Percentiles rank a stretch among this genome's conserved stretches.
Evolutionary conservation across 2,113 vertebrate species (phyloP).

Genomic region (pig (Sus scrofa)): T2T-Sscrofa CM000815.6:103695001-103695500

Average conservation of each 20-base stretch:
- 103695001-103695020: not conserved
- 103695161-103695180: not conserved
- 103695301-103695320: too few relatives aligned
- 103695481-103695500: not conserved
- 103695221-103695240: not conserved
- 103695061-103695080: not conserved
- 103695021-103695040: not conserved
- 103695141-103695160: not conserved
- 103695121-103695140: not conserved
- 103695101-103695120: not conserved
- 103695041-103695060: not conserved
- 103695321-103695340: not conserved
- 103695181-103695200: not conserved
- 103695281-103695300: not conserved
- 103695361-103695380: not conserved
- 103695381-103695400: not conserved
- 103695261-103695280: too few relatives aligned
- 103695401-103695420: not conserved
- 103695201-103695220: not conserved
- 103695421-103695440: not conserved
- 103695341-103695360: not conserved
- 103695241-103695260: not conserved
- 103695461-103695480: not conserved
- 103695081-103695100: rapidly evolving
- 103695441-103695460: not conserved